phyloP scores from a whole-genome alignment of 92 coral and sea anemone genomes.

The Meandrina meandrites region DNA sequence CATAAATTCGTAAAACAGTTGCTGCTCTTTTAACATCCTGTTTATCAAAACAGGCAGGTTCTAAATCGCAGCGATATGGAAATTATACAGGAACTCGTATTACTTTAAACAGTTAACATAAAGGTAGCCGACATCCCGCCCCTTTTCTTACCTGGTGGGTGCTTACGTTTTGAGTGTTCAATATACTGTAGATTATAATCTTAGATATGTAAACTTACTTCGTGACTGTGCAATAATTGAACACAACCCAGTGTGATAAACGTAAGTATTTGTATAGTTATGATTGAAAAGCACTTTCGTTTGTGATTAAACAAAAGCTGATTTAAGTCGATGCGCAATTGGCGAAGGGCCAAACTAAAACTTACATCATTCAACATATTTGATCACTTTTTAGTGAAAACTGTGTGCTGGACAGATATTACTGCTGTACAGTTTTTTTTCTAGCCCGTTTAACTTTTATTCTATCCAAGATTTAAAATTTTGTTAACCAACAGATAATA shows the following conservation, averaged over 20 bases:
- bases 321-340: background rate
- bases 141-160: background rate
- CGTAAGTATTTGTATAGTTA: background rate
- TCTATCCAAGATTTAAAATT: no score
- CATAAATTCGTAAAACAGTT: background rate
- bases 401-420: background rate
- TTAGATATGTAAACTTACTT: background rate
- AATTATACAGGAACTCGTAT: background rate
- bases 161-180: background rate
- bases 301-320: background rate
- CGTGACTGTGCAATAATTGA: background rate
- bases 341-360: background rate
- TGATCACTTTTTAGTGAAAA: background rate
- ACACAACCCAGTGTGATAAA: constrained; percentile 6
- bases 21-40: background rate
- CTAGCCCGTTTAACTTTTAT: background rate
- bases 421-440: background rate
- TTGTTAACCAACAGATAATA: background rate
- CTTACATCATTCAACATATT: background rate
- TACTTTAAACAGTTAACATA: background rate
- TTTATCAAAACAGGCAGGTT: background rate
- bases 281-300: background rate
- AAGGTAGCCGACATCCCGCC: background rate
- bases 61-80: background rate
- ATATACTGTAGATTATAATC: background rate